Conservation (phyloP, 2,888 invertebrate species). For the Serrognathus titanus region DNA sequence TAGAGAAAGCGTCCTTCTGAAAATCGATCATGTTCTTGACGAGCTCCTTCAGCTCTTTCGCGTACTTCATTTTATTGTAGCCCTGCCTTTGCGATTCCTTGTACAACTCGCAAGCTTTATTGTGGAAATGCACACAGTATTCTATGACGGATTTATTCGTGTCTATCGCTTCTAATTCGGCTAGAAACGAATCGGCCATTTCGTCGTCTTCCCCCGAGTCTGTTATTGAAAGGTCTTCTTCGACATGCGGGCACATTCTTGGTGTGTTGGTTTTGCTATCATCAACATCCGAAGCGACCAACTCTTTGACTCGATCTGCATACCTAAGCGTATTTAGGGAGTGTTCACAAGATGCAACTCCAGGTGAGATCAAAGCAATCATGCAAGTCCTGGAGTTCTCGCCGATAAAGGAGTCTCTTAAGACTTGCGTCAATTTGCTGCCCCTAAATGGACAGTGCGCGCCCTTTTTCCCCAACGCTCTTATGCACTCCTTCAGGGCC, state of each 20-base stretch:
- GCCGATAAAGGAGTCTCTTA: conserved; percentile 97
- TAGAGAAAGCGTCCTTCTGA: conserved; percentile 31
- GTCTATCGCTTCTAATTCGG: conserved; percentile 90
- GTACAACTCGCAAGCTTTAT: conserved; percentile 72
- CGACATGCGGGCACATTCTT: conserved; percentile 85
- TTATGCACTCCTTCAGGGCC: conserved; percentile 96
- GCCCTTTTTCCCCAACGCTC: conserved; percentile 91
- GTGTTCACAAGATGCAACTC: conserved; percentile 94
- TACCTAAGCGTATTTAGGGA: conserved; percentile 96
- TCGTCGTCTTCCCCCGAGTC: conserved; percentile 62
- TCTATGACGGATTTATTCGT: conserved; percentile 79
- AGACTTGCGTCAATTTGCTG: conserved; percentile 91
- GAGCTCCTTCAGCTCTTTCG: conserved; percentile 40
- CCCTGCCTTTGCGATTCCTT: conserved; percentile 83
- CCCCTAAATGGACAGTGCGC: conserved; percentile 96
- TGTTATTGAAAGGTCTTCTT: conserved; percentile 85
- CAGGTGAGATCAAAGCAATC: conserved; percentile 99
- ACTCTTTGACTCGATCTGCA: conserved; percentile 95
- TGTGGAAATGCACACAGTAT: conserved; percentile 67
- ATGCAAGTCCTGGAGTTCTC: conserved; percentile 99
- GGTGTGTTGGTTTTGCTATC: conserved; percentile 19
- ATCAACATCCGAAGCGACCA: conserved; percentile 55
- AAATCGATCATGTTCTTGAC: conserved; percentile 42
- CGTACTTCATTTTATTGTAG: conserved; percentile 73
- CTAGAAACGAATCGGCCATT: conserved; percentile 74